These are phyloP conservation scores for Lepilemur septentrionalis DNA, from an alignment of 2,797 vertebrate genomes.

Conservation along the genomic window DNA sequence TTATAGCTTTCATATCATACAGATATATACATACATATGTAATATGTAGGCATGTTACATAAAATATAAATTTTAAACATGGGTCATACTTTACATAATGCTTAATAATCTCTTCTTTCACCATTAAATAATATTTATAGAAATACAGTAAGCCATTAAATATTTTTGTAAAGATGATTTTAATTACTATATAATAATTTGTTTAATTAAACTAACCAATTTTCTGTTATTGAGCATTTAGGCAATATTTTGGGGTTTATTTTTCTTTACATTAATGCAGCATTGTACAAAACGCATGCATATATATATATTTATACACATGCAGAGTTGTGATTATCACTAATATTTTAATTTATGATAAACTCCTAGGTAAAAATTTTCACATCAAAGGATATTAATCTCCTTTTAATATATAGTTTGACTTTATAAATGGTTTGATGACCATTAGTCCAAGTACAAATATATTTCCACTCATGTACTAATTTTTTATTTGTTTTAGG, in stretches of 20 bases:
- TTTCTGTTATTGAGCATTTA: background rate
- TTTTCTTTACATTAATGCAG: background rate
- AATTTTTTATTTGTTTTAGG: background rate
- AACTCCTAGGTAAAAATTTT: background rate
- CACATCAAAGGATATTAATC: background rate
- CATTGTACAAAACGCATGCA: background rate
- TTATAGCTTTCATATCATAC: background rate
- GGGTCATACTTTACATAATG: background rate
- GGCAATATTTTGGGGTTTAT: background rate
- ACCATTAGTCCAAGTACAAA: background rate
- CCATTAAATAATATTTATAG: background rate
- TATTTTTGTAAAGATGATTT: background rate
- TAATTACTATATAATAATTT: background rate
- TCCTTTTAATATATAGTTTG: background rate
- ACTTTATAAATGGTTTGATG: background rate
- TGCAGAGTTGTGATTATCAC: background rate
- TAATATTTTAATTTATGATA: background rate
- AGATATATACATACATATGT: background rate
- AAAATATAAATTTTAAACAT: background rate
- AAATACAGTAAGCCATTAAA: background rate
- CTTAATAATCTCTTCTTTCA: background rate
- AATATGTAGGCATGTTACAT: background rate
- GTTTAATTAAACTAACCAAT: background rate
- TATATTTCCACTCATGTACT: background rate
- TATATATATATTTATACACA: background rate